Evolutionary conservation across 2,797 vertebrate genomes (phyloP).

Genomic region (Mormyrus hasselquistii): DNA sequence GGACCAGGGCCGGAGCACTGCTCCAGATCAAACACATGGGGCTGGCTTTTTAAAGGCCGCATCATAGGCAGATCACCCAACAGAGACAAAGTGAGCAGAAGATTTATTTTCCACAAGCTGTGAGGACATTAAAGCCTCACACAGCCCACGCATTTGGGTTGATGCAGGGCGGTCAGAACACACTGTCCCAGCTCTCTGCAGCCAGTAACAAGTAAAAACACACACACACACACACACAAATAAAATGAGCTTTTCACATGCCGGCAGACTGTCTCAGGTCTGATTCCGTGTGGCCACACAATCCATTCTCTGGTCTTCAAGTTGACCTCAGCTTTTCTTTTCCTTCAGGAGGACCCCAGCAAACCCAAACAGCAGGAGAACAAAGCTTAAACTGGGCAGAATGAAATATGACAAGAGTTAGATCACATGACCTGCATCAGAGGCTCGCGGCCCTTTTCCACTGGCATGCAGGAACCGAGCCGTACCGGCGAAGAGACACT

Average conservation of each 20-base stretch:
- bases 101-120: slow-evolving; percentile 6
- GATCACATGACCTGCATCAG: slow-evolving; percentile 30
- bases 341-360: slow-evolving; percentile 57
- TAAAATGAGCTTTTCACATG: slow-evolving; percentile 17
- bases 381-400: slow-evolving; percentile 65
- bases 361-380: slow-evolving; percentile 56
- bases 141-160: slow-evolving; percentile 40
- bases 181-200: slow-evolving; percentile 9
- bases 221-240: slow-evolving; percentile 31
- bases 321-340: slow-evolving; percentile 59
- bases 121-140: slow-evolving; percentile 36
- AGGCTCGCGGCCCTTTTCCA: neutral
- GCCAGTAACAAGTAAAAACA: slow-evolving; percentile 31
- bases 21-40: neutral
- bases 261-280: slow-evolving; percentile 23
- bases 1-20: neutral
- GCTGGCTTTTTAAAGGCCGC: neutral
- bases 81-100: slow-evolving; percentile 13
- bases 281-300: slow-evolving; percentile 31
- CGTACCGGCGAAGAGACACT: neutral
- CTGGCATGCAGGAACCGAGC: neutral
- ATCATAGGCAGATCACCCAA: slow-evolving; percentile 8
- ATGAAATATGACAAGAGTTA: slow-evolving; percentile 47
- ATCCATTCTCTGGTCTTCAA: slow-evolving; percentile 39
- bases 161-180: neutral